A percentile compares a stretch with the other conserved stretches of the same genome.
phyloP scores from a whole-genome alignment of 2,113 vertebrate species.

The Alectura lathami region DNA sequence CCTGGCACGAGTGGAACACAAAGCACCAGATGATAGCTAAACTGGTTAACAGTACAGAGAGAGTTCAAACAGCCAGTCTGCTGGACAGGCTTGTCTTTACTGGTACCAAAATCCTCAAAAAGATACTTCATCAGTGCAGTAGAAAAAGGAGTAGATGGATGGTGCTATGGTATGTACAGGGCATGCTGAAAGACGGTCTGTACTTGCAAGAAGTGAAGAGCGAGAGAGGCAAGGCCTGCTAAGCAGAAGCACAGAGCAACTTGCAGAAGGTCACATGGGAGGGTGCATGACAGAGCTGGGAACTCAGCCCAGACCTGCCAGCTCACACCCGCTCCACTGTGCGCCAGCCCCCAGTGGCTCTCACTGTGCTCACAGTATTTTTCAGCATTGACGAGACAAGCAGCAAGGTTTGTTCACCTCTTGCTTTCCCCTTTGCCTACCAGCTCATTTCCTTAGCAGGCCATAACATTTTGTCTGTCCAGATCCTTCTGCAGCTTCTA shows the following conservation, averaged over 20 bases:
- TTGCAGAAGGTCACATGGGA: not conserved
- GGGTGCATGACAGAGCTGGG: not conserved
- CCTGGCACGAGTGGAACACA: not conserved
- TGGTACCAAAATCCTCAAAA: fast-evolving
- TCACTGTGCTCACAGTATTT: not conserved
- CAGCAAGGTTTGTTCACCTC: not conserved
- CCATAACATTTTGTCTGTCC: not conserved
- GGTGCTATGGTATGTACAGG: not conserved
- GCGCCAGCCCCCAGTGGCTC: not conserved
- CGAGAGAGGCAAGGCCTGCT: not conserved
- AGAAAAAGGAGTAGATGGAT: not conserved
- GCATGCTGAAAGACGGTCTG: not conserved
- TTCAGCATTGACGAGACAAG: not conserved
- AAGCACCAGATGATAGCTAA: not conserved
- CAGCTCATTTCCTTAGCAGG: not conserved
- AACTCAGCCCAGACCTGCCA: not conserved
- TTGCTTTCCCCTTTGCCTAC: not conserved
- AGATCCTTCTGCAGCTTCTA: not conserved
- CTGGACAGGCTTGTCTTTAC: not conserved
- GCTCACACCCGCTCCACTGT: not conserved
- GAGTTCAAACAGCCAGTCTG: not conserved
- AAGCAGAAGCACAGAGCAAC: not conserved
- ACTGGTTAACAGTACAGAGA: not conserved
- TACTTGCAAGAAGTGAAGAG: not conserved
- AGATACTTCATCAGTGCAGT: not conserved